A percentile compares a stretch with the other conserved stretches of the same genome.
Conservation (phyloP, 2,888 invertebrate species). For the Icerya purchasi region DNA sequence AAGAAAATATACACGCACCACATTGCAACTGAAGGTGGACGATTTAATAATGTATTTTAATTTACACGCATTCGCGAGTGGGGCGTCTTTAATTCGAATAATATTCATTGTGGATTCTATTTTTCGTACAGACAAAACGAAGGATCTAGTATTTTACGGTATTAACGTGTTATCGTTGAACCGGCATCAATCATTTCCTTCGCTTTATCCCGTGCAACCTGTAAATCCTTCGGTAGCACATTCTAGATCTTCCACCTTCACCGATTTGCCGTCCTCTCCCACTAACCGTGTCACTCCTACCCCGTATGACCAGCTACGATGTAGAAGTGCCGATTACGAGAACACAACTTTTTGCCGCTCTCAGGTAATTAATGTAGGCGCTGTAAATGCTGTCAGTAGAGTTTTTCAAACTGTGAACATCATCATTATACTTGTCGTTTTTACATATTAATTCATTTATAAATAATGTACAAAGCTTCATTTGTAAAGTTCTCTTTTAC, state of each 20-base stretch:
- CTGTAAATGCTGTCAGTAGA: too few species aligned
- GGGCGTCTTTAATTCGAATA: too few species aligned
- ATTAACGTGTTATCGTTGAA: constrained; percentile 3
- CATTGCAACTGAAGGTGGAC: too few species aligned
- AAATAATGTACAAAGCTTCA: too few species aligned
- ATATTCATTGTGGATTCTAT: too few species aligned
- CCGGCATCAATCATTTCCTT: constrained; percentile 10
- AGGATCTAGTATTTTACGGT: neutral
- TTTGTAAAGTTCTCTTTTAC: neutral
- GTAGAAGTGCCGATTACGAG: constrained; percentile 6
- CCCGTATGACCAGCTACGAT: constrained; percentile 8
- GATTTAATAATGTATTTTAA: too few species aligned
- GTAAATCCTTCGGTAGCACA: constrained; percentile 8
- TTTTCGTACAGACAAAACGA: neutral
- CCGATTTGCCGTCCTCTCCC: neutral
- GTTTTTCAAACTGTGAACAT: too few species aligned
- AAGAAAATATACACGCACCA: too few species aligned
- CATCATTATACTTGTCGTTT: too few species aligned
- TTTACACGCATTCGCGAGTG: too few species aligned
- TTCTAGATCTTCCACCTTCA: constrained; percentile 8
- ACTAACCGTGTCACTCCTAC: constrained; percentile 6
- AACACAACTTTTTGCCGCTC: constrained; percentile 3
- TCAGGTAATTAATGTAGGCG: neutral
- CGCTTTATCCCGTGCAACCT: neutral
- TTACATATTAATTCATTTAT: too few species aligned